Evolutionary conservation across 1,140 invertebrate species (phyloP), one percentile per base, ranked within the genome.

Genomic region (Pachypeltis micranthus): DNA sequence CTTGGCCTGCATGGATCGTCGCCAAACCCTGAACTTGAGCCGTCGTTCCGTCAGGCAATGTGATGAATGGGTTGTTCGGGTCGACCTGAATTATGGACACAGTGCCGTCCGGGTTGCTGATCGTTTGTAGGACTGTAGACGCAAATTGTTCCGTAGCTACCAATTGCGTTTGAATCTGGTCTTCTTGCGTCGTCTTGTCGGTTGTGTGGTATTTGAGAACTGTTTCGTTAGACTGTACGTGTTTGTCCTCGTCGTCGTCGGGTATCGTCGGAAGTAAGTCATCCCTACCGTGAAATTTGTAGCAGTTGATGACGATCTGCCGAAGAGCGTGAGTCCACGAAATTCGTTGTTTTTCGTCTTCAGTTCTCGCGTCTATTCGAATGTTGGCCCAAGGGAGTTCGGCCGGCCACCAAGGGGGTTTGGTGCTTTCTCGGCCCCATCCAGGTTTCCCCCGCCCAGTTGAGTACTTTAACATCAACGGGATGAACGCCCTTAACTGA

Each of bases 351-450:
- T 98, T 98, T 71, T 96, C 91, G 66, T 96, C 93, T 72, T 96
- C 93, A 26, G 89, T 86, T 63, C 94, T 80, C 2, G 92, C 93
- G 77, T 98, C 94, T 88, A 96, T 96, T 62, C 94, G 80, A 1
- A 98, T 93, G 79, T 98, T 98, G 23, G 93, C 93, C 93, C 93
- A 98, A 0, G 93, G 93, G 65, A 96, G 78, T 75, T 96, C 93
- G 74, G 89, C 88, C 12, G 94, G 94, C 94, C 94, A 98, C 94
- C 94, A 98, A 0, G 88, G 85, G 44, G 94, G 94, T 68, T 92
- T 80, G 39, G 91, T 96, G 16, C 92, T 93, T 70, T 95, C 91
- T 70, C 93, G 84, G 0, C 94, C 94, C 94, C 94, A 98, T 21
- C 93, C 93, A 26, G 94, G 94, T 75, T 98, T 98, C 51, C 93